Conservation (phyloP, 2,888 invertebrate genomes). For the Plebejus anna region DNA sequence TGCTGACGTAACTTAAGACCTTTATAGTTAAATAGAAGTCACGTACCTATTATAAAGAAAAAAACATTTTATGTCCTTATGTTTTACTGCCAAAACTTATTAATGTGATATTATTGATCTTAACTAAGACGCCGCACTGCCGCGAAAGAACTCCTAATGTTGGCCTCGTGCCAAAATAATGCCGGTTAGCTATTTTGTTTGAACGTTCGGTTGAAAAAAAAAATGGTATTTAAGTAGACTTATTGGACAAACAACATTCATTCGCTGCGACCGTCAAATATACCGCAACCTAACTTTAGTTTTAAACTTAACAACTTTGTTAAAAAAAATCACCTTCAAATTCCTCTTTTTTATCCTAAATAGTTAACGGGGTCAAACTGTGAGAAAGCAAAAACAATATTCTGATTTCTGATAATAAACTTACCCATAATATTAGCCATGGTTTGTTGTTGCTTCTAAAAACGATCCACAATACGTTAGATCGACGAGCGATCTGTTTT, state of each 20-base stretch:
- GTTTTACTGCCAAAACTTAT: constrained; percentile 23
- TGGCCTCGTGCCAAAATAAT: constrained; percentile 64
- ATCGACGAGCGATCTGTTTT: constrained; percentile 52
- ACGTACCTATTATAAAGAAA: not conserved
- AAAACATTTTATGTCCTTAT: not conserved
- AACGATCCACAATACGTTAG: constrained; percentile 46
- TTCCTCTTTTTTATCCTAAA: not conserved
- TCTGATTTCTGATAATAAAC: constrained; percentile 39
- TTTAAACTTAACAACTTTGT: not conserved
- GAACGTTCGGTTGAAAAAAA: not conserved
- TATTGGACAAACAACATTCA: not conserved
- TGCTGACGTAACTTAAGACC: constrained; percentile 4
- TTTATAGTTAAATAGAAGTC: not conserved
- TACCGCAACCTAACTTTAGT: not conserved
- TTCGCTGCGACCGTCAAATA: constrained; percentile 5
- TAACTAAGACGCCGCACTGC: constrained; percentile 46
- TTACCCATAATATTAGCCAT: constrained; percentile 73
- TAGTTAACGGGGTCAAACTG: not conserved
- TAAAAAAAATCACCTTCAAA: not conserved
- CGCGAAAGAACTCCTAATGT: constrained; percentile 47
- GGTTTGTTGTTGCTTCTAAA: constrained; percentile 45
- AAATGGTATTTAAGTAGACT: not conserved
- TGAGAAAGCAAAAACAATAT: not conserved
- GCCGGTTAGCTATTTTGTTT: constrained; percentile 45
- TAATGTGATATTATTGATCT: constrained; percentile 43